These are phyloP conservation scores for Turdus rufiventris DNA, from an alignment of 2,113 vertebrate genomes.

Conservation along the genomic window DNA sequence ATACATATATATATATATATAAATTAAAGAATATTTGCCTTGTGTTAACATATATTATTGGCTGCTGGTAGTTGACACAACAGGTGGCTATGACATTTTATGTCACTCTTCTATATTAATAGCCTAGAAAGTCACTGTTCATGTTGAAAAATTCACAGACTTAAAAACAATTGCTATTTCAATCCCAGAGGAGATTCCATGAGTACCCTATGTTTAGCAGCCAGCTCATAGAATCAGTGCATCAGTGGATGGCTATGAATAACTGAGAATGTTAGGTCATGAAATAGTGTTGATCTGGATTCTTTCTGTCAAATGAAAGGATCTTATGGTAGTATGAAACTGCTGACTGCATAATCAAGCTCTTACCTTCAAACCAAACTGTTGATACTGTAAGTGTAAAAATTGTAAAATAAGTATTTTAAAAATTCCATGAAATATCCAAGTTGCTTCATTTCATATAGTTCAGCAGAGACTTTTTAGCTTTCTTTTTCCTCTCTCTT, in stretches of 20 bases:
- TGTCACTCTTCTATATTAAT: not conserved
- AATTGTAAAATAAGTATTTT: not conserved
- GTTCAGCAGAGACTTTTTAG: constrained; percentile 36
- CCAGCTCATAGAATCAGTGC: not conserved
- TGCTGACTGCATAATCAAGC: not conserved
- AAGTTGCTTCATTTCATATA: not conserved
- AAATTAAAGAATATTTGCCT: not conserved
- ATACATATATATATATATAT: rapidly evolving
- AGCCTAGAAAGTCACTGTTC: not conserved
- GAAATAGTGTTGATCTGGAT: not conserved
- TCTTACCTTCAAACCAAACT: not conserved
- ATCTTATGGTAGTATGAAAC: not conserved
- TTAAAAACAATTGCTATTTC: constrained; percentile 16
- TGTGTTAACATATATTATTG: not conserved
- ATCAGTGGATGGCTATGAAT: not conserved
- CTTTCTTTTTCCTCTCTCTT: constrained; percentile 36
- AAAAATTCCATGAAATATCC: not conserved
- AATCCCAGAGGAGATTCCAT: not conserved
- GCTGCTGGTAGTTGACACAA: not conserved
- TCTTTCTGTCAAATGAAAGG: not conserved
- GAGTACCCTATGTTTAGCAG: not conserved
- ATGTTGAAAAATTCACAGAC: not conserved
- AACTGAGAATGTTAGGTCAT: not conserved
- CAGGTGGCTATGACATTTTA: not conserved
- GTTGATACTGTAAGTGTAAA: not conserved